These are phyloP conservation scores for Schlechtendalia chinensis DNA, from an alignment of 1,140 invertebrate genomes.

Conservation along the genomic window DNA sequence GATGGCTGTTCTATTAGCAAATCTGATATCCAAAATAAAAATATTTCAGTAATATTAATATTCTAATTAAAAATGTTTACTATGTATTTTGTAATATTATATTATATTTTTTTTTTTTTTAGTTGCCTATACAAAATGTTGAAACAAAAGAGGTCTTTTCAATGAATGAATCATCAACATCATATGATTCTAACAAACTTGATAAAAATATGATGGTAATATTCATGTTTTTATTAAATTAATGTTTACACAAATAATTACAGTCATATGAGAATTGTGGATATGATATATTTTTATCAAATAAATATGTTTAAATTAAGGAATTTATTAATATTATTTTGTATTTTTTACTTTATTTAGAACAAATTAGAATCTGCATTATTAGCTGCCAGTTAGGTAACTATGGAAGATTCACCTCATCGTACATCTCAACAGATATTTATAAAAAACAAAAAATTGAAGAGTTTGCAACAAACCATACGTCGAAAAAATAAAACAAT, in stretches of 20 bases:
- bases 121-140: no score
- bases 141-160: no score
- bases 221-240: no score
- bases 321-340: no score
- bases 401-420: background rate
- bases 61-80: background rate
- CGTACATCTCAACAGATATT: background rate
- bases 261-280: no score
- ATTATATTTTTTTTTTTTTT: background rate
- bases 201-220: no score
- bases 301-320: no score
- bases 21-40: background rate
- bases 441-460: background rate
- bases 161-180: no score
- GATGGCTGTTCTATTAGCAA: no score
- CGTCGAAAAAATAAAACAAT: background rate
- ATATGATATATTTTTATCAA: no score
- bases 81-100: slow-evolving; percentile 1
- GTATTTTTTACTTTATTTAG: slow-evolving; percentile 3
- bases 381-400: background rate
- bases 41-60: background rate
- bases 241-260: no score
- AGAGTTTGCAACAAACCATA: background rate
- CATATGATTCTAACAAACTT: no score
- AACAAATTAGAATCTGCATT: background rate